Conservation (phyloP, 2,797 vertebrate species). For the Mycteria americana region DNA sequence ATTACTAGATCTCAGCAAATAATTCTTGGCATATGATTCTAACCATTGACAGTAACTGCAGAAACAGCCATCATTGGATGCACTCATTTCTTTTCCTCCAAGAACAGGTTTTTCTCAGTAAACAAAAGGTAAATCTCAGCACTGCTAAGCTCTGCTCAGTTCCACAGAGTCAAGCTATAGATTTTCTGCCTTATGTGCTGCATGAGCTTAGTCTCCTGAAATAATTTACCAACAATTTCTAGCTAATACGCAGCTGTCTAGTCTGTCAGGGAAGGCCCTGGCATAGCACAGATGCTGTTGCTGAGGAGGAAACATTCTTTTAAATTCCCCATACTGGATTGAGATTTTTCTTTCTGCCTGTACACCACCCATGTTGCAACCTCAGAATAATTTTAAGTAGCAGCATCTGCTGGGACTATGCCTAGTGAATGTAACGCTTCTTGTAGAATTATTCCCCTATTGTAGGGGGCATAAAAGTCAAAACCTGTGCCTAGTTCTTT, state of each 20-base stretch:
- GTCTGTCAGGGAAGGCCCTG: not conserved
- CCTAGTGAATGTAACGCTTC: not conserved
- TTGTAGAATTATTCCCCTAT: not conserved
- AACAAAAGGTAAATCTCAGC: not conserved
- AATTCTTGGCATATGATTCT: not conserved
- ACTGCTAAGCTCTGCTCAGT: not conserved
- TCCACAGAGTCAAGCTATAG: not conserved
- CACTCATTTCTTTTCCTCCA: not conserved
- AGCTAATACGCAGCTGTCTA: not conserved
- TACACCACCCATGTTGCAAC: fast-evolving
- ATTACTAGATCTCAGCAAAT: not conserved
- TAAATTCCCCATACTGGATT: not conserved
- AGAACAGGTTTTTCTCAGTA: not conserved
- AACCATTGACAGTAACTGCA: not conserved
- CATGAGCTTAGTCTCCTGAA: not conserved
- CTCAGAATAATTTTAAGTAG: not conserved
- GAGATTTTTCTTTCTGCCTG: not conserved
- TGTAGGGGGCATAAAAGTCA: not conserved
- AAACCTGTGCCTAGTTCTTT: not conserved
- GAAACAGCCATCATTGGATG: not conserved
- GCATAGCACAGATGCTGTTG: not conserved
- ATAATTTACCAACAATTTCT: not conserved
- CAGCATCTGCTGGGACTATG: not conserved
- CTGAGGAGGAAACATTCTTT: not conserved
- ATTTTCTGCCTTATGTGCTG: not conserved